phyloP scores from a whole-genome alignment of 2,888 invertebrate species.

The Ctenicera cuprea region DNA sequence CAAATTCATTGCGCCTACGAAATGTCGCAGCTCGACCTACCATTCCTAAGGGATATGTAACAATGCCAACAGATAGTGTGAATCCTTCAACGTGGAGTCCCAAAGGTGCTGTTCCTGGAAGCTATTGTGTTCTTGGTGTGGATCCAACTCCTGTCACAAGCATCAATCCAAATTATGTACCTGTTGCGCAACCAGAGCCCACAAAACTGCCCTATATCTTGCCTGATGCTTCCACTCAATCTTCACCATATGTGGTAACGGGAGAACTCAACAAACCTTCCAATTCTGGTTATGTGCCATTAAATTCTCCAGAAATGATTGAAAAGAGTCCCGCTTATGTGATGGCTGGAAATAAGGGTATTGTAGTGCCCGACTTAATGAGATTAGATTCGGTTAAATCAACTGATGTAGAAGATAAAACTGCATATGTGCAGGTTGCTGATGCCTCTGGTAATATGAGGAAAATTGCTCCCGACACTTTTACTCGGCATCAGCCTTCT shows the following conservation, averaged over 20 bases:
- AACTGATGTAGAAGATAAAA: constrained; percentile 51
- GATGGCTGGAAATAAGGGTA: constrained; percentile 63
- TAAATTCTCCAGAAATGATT: constrained; percentile 53
- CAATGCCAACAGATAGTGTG: constrained; percentile 57
- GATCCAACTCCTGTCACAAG: constrained; percentile 55
- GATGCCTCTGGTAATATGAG: constrained; percentile 48
- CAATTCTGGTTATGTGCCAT: constrained; percentile 64
- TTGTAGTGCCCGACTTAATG: constrained; percentile 54
- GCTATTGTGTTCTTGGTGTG: constrained; percentile 65
- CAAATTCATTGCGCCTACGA: constrained; percentile 63
- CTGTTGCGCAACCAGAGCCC: constrained; percentile 50
- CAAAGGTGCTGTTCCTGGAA: constrained; percentile 53
- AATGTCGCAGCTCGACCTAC: constrained; percentile 58
- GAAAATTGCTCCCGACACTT: constrained; percentile 44
- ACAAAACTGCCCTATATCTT: constrained; percentile 54
- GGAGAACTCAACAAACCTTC: constrained; percentile 61
- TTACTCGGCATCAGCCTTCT: constrained; percentile 57
- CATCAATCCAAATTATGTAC: constrained; percentile 58
- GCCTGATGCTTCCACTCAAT: constrained; percentile 52
- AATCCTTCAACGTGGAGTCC: constrained; percentile 30
- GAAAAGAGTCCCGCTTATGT: constrained; percentile 63
- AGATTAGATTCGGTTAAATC: constrained; percentile 48
- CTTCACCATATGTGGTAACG: constrained; percentile 61
- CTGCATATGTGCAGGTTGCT: constrained; percentile 59
- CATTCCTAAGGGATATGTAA: constrained; percentile 60